A percentile compares a stretch with the other conserved stretches of the same genome.
Evolutionary conservation across 1,140 invertebrate species (phyloP).

Genomic region (Magallana ariakensis): DNA sequence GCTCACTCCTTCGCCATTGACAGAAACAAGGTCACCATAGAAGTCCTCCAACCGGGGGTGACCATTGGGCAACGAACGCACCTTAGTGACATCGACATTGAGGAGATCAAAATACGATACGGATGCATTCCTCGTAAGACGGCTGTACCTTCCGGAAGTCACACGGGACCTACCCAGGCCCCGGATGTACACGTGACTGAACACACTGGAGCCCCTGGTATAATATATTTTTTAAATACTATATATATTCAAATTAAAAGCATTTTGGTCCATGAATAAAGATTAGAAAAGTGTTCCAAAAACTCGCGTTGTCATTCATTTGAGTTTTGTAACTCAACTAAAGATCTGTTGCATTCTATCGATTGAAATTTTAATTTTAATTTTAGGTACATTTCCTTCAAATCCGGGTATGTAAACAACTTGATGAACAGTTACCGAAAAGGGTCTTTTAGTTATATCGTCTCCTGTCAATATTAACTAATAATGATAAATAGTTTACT

Average conservation of each 20-base stretch:
- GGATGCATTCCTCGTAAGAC: slow-evolving; percentile 45
- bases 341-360: too few species aligned
- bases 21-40: slow-evolving; percentile 80
- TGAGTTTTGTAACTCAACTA: too few species aligned
- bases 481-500: too few species aligned
- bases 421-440: too few species aligned
- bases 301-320: neutral
- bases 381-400: too few species aligned
- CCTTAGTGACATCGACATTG: slow-evolving; percentile 55
- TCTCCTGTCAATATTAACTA: too few species aligned
- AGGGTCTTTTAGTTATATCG: too few species aligned
- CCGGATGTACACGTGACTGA: neutral
- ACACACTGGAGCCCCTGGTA: neutral
- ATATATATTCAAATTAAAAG: neutral
- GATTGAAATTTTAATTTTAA: too few species aligned
- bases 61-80: slow-evolving; percentile 57
- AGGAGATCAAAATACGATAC: slow-evolving; percentile 59
- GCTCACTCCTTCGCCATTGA: slow-evolving; percentile 91
- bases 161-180: neutral
- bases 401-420: too few species aligned
- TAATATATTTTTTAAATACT: neutral
- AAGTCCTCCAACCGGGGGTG: slow-evolving; percentile 59
- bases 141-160: neutral
- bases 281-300: too few species aligned
- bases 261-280: too few species aligned